phyloP scores from a whole-genome alignment of 2,113 vertebrate species.

The Hemichromis elongatus region DNA sequence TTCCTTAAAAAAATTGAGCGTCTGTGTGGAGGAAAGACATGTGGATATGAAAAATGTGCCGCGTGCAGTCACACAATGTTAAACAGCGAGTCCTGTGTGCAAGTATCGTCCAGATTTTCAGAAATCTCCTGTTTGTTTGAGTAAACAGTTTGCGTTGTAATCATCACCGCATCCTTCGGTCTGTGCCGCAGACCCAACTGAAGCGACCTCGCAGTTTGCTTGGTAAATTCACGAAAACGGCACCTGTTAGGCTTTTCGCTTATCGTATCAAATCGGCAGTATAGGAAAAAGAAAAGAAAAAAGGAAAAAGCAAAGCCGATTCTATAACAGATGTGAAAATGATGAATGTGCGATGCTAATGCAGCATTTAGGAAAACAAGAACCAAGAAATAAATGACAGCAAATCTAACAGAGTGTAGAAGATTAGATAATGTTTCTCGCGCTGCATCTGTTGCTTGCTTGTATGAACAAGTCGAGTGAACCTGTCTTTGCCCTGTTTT shows the following conservation, averaged over 20 bases:
- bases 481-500: neutral
- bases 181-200: neutral
- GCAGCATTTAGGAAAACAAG: neutral
- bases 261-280: neutral
- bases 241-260: neutral
- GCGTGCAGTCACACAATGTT: neutral
- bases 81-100: neutral
- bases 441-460: neutral
- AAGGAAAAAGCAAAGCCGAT: neutral
- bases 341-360: neutral
- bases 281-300: fast-evolving
- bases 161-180: neutral
- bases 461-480: neutral
- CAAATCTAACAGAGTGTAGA: neutral
- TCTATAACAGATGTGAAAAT: neutral
- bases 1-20: neutral
- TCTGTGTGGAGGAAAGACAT: neutral
- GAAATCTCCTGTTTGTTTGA: neutral
- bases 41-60: neutral
- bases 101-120: neutral
- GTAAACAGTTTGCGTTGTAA: neutral
- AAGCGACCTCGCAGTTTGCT: neutral
- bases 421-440: neutral
- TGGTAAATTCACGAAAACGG: neutral
- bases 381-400: neutral